A percentile compares a stretch with the other conserved stretches of the same genome.
Conservation (phyloP, 1,140 invertebrate genomes). For the Oedothorax gibbosus region DNA sequence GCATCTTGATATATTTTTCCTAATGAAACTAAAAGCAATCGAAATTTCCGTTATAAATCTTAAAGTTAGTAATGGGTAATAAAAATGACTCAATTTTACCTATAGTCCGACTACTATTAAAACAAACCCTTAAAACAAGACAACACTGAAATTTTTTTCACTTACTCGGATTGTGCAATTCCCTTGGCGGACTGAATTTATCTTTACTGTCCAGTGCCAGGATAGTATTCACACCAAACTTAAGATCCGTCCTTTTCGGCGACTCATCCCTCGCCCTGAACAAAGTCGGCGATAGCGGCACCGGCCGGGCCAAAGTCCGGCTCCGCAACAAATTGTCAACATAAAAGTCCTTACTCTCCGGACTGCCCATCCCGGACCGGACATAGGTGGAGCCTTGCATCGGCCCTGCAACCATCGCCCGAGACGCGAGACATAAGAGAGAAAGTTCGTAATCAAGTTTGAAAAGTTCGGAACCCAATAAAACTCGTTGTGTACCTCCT, state of each 20-base stretch:
- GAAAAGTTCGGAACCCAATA: constrained; percentile 24
- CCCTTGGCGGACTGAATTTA: constrained; percentile 15
- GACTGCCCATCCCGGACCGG: neutral
- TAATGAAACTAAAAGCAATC: too few relatives aligned
- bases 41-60: too few relatives aligned
- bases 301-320: constrained; percentile 32
- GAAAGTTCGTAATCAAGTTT: constrained; percentile 33
- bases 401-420: neutral
- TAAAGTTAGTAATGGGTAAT: too few relatives aligned
- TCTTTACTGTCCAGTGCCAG: constrained; percentile 27
- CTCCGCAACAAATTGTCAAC: constrained; percentile 38
- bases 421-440: constrained; percentile 5
- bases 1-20: too few relatives aligned
- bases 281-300: constrained; percentile 23
- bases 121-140: neutral
- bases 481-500: neutral
- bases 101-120: too few relatives aligned
- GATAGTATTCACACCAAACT: constrained; percentile 61
- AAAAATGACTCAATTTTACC: too few relatives aligned
- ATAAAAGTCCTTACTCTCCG: constrained; percentile 36
- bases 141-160: neutral
- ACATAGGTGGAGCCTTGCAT: constrained; percentile 11
- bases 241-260: constrained; percentile 29
- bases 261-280: neutral
- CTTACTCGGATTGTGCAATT: constrained; percentile 30